These are phyloP conservation scores for Sciurus niger DNA, from an alignment of 2,113 vertebrate species.

Conservation along the genomic window DNA sequence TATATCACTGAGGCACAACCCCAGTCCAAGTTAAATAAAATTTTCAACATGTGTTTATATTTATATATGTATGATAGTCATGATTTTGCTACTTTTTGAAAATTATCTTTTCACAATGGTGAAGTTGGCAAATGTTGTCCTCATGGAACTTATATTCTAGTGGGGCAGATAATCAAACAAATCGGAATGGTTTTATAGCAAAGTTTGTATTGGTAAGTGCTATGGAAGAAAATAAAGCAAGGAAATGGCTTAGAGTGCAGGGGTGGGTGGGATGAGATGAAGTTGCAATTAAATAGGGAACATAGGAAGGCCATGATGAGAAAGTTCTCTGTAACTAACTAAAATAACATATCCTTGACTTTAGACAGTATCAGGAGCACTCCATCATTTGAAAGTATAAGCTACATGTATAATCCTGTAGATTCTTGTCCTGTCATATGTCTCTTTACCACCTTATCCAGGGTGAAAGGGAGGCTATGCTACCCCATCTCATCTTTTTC, in stretches of 20 bases:
- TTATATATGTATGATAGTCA: neutral
- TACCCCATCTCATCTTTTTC: neutral
- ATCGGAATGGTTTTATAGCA: neutral
- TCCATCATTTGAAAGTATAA: neutral
- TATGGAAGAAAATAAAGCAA: neutral
- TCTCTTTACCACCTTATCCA: constrained; percentile 13
- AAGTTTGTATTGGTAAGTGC: neutral
- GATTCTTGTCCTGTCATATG: neutral
- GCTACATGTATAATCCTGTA: constrained; percentile 14
- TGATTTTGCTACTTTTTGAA: neutral
- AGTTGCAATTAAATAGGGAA: neutral
- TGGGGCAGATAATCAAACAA: neutral
- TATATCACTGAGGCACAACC: too few relatives aligned
- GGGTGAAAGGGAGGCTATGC: neutral
- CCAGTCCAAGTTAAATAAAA: constrained; percentile 26
- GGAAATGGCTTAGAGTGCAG: neutral
- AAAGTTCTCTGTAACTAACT: neutral
- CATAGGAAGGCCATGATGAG: neutral
- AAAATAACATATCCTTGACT: constrained; percentile 9
- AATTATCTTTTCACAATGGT: neutral
- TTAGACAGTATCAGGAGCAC: neutral
- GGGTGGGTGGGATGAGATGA: neutral
- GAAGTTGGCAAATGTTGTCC: neutral
- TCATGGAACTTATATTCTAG: neutral
- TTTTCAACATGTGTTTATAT: neutral